These are phyloP conservation scores for Nycticryphes semicollaris DNA, from an alignment of 2,113 vertebrate genomes.

Conservation along the genomic window DNA sequence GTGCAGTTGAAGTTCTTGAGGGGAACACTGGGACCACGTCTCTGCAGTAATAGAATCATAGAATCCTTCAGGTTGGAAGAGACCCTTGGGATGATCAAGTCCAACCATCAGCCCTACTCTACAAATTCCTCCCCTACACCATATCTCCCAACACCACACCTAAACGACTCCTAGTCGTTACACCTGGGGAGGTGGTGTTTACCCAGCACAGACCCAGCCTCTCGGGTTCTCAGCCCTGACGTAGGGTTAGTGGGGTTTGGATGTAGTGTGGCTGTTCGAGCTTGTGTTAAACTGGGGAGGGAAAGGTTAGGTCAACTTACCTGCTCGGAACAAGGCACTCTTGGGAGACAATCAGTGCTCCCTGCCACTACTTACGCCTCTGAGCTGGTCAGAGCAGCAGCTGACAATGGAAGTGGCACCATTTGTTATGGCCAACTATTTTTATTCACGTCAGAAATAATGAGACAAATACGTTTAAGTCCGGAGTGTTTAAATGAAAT, in stretches of 20 bases:
- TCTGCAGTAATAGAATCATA: too few relatives aligned
- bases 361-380: background rate
- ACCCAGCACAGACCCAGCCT: rapidly evolving
- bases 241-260: background rate
- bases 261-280: rapidly evolving
- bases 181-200: rapidly evolving
- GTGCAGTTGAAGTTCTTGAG: background rate
- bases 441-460: background rate
- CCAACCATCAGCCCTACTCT: too few relatives aligned
- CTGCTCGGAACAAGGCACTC: background rate
- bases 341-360: background rate
- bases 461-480: background rate
- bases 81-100: too few relatives aligned
- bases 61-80: too few relatives aligned
- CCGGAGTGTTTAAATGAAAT: background rate
- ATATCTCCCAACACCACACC: too few relatives aligned
- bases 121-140: too few relatives aligned
- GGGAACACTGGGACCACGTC: background rate
- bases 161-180: too few relatives aligned
- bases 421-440: background rate
- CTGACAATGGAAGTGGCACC: background rate
- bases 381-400: background rate
- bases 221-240: rapidly evolving
- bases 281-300: background rate
- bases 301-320: background rate